Percentiles rank a stretch among this genome's conserved stretches.
Evolutionary conservation across 2,113 vertebrate species (phyloP).

Genomic region (Polypterus bichir): DNA sequence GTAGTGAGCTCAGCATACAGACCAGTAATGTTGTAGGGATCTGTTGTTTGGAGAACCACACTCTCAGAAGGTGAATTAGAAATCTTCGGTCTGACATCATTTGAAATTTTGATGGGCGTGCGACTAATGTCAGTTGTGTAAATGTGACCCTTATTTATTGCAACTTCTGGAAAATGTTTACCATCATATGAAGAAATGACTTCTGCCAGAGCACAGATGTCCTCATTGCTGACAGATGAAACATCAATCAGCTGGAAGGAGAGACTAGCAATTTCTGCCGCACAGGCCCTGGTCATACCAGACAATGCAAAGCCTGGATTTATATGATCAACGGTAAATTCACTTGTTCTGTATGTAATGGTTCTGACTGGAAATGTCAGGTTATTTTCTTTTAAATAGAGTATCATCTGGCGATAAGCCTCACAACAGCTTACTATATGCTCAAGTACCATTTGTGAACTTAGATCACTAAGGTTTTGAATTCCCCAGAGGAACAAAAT

Average conservation of each 20-base stretch:
- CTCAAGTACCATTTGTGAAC: slow-evolving; percentile 36
- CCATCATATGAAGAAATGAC: slow-evolving; percentile 44
- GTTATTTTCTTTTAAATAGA: slow-evolving; percentile 40
- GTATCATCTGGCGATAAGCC: slow-evolving; percentile 52
- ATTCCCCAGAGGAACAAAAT: slow-evolving; percentile 63
- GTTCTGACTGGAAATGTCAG: slow-evolving; percentile 33
- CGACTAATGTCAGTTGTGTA: slow-evolving; percentile 23
- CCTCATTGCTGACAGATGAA: slow-evolving; percentile 45
- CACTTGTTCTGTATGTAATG: slow-evolving; percentile 62
- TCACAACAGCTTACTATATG: slow-evolving; percentile 58
- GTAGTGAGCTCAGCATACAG: slow-evolving; percentile 39
- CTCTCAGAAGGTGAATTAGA: slow-evolving; percentile 20
- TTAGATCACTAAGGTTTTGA: slow-evolving; percentile 45
- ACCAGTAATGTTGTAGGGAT: slow-evolving; percentile 39
- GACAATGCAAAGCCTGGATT: slow-evolving; percentile 59
- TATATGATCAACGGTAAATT: slow-evolving; percentile 48
- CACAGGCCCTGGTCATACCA: slow-evolving; percentile 65
- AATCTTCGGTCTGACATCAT: neutral
- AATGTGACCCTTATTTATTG: slow-evolving; percentile 50
- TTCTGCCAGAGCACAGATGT: slow-evolving; percentile 48
- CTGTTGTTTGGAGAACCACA: slow-evolving; percentile 49
- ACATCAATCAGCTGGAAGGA: slow-evolving; percentile 69
- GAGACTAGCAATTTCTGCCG: slow-evolving; percentile 47
- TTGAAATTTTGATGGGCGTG: slow-evolving; percentile 29
- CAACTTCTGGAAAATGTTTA: slow-evolving; percentile 52